Evolutionary conservation across 1,140 invertebrate species (phyloP), one percentile per base, ranked within the genome.

Genomic region (Trichonephila clavata): DNA sequence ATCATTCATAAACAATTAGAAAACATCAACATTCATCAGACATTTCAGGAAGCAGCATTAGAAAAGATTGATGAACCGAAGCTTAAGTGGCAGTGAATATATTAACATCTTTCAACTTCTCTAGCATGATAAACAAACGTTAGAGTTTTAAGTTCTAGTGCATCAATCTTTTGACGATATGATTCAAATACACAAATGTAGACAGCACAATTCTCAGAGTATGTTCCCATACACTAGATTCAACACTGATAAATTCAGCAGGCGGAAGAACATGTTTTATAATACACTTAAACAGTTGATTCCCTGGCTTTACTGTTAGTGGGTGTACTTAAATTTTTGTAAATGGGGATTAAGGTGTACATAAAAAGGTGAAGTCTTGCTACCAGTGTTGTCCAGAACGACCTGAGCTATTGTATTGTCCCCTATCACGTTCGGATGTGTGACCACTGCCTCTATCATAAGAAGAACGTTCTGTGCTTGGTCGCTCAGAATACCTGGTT

Each of bases 201-300:
- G 50, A 90, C 65, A 83, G 81, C 61, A 86, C n/a, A 32, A 59
- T 87, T 39, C 81, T 59, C 20, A 27, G 32, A 89, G 61, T 57
- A 43, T 63, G 18, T 27, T 24, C 39, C 50, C 27, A 61, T 92
- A 86, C 65, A 21, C 32, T 27, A 86, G 61, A 50, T 77, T 50
- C 18, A 84, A 84, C 84, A 86, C 84, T 20, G 39, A 63, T 27
- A 87, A 27, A 63, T 10, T 20, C 86, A 43, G 59, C 27, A 87
- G 60, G 86, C 92, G 92, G 92, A 93, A 93, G 92, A 93, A 88
- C 92, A 80, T 68, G 80, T 80, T 93, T 90, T 81, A 57, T 93
- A 92, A 92, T 92, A 92, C 90, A 86, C 59, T 77, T 59, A 50
- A 77, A 90, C 63, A 93, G 68, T 93, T 93, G 91, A 93, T 93